Conservation (phyloP, 1,140 invertebrate species). For the Eufriesea mexicana region DNA sequence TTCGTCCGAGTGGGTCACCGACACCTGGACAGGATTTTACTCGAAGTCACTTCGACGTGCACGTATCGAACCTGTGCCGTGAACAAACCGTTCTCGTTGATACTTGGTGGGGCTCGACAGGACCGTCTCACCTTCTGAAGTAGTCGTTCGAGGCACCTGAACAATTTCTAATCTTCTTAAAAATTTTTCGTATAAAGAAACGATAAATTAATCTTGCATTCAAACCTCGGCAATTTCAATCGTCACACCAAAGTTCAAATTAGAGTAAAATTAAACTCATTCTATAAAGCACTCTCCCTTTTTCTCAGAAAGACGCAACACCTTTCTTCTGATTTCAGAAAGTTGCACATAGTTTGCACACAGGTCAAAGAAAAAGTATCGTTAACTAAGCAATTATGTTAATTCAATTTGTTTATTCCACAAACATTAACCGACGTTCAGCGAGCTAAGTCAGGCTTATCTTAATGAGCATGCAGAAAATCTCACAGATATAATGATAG, state of each 20-base stretch:
- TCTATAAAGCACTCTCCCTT: too few relatives aligned
- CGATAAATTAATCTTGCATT: not conserved
- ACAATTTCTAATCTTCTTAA: not conserved
- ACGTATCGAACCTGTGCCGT: constrained; percentile 64
- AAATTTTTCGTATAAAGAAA: not conserved
- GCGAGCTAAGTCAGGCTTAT: not conserved
- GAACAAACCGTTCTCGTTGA: constrained; percentile 48
- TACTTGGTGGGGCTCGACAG: constrained; percentile 69
- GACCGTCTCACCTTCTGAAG: constrained; percentile 43
- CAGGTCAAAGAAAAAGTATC: too few relatives aligned
- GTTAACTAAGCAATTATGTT: too few relatives aligned
- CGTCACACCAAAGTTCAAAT: not conserved
- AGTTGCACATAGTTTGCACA: too few relatives aligned
- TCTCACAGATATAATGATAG: too few relatives aligned
- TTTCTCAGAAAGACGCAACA: not conserved
- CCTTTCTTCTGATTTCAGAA: not conserved
- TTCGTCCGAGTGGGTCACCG: constrained; percentile 79
- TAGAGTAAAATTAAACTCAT: too few relatives aligned
- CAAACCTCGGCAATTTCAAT: not conserved
- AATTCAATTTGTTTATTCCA: not conserved
- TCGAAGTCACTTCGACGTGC: constrained; percentile 33
- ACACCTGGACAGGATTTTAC: constrained; percentile 66
- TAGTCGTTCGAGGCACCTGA: not conserved
- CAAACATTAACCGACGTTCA: not conserved
- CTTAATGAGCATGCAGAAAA: not conserved